Evolutionary conservation across 64 coral and sea anemone species (phyloP).

Genomic region (Dendrophyllia cribrosa): DNA sequence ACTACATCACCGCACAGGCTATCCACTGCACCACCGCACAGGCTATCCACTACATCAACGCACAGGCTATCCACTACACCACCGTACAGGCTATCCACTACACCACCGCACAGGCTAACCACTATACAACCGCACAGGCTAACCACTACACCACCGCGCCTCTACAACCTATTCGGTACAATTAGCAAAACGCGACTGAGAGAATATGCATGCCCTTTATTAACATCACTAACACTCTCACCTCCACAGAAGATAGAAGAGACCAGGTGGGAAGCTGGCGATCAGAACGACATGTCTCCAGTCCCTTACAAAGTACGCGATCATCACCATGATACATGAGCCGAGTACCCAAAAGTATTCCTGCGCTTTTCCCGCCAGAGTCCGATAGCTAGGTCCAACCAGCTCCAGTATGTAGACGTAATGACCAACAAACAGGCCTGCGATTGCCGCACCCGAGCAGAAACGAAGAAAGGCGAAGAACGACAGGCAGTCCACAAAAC

Average conservation of each 20-base stretch:
- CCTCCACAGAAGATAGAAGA: constrained; percentile 75
- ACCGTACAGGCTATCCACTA: too few species aligned
- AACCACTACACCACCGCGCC: too few species aligned
- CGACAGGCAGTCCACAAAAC: constrained; percentile 73
- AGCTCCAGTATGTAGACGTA: constrained; percentile 80
- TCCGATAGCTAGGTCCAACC: constrained; percentile 58
- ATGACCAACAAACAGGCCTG: constrained; percentile 55
- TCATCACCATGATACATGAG: constrained; percentile 51
- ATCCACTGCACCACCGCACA: too few species aligned
- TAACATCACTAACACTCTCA: constrained; percentile 4
- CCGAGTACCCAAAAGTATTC: constrained; percentile 65
- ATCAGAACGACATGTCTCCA: constrained; percentile 73
- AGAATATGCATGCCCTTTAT: too few species aligned
- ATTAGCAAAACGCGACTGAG: too few species aligned
- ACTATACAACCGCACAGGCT: too few species aligned
- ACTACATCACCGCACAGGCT: too few species aligned
- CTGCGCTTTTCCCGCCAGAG: constrained; percentile 76
- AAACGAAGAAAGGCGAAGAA: constrained; percentile 77
- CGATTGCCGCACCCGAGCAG: constrained; percentile 46
- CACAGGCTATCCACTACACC: too few species aligned
- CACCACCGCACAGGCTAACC: too few species aligned
- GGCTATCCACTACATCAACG: too few species aligned
- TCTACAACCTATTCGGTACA: too few species aligned
- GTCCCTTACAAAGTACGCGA: constrained; percentile 71
- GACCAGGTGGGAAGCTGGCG: constrained; percentile 24